Conservation (phyloP, 2,797 vertebrate species). For the Sparus aurata region DNA sequence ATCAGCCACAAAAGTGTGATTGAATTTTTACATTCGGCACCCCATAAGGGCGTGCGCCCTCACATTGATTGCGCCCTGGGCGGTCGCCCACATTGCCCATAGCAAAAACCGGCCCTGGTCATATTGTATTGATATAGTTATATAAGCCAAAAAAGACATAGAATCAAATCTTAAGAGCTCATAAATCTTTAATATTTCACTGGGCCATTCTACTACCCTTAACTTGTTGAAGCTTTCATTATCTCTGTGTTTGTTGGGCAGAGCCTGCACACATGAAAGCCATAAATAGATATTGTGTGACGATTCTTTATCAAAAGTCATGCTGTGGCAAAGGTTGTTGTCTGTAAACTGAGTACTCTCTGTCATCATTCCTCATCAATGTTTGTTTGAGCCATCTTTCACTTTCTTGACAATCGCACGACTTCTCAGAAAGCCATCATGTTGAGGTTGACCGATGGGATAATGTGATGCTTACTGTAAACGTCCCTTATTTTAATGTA, state of each 20-base stretch:
- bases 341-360: no score
- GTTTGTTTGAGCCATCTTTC: background rate
- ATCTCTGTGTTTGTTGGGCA: background rate
- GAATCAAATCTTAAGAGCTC: background rate
- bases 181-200: background rate
- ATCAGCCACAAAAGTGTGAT: no score
- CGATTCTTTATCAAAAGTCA: background rate
- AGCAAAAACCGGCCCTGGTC: no score
- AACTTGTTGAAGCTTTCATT: background rate
- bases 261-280: fast-evolving
- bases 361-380: no score
- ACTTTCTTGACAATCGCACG: background rate
- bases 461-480: background rate
- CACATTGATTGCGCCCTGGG: no score
- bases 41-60: no score
- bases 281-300: background rate
- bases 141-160: background rate
- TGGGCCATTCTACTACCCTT: no score
- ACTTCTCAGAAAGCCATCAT: background rate
- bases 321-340: no score
- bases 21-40: no score
- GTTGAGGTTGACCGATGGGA: background rate
- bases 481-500: background rate
- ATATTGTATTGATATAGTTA: no score
- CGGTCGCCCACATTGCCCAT: no score